These are phyloP conservation scores for Eupeodes luniger DNA, from an alignment of 2,888 invertebrate species.

Conservation along the genomic window DNA sequence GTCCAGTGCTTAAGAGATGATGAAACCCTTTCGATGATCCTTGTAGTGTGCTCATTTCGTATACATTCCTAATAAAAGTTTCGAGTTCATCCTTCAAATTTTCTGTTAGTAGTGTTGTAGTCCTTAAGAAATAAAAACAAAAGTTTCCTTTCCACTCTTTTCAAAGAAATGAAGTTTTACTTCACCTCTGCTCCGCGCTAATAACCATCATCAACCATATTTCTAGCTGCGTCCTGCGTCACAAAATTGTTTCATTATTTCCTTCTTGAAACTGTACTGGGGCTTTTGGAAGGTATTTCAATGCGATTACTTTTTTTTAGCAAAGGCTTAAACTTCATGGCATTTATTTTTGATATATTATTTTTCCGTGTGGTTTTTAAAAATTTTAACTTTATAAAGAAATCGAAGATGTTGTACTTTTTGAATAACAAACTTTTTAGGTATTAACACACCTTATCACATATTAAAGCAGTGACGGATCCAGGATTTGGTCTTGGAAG, in stretches of 20 bases:
- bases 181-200: constrained; percentile 28
- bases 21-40: constrained; percentile 72
- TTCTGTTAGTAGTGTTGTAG: constrained; percentile 52
- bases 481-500: too few species aligned
- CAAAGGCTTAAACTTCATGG: not conserved
- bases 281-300: constrained; percentile 36
- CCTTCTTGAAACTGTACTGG: constrained; percentile 50
- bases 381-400: too few species aligned
- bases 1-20: constrained; percentile 63
- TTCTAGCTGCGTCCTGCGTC: constrained; percentile 46
- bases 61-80: constrained; percentile 48
- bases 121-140: constrained; percentile 66
- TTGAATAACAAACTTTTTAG: too few species aligned
- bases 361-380: not conserved
- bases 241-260: not conserved
- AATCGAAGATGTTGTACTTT: too few species aligned
- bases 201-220: constrained; percentile 43
- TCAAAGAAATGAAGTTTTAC: constrained; percentile 34
- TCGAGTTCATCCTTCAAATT: constrained; percentile 30
- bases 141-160: constrained; percentile 45
- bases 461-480: too few species aligned
- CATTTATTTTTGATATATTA: not conserved
- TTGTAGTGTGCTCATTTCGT: constrained; percentile 70
- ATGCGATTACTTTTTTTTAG: not conserved
- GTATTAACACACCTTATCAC: too few species aligned